phyloP scores from a whole-genome alignment of 1,140 invertebrate species.

The Drosophila tristis region DNA sequence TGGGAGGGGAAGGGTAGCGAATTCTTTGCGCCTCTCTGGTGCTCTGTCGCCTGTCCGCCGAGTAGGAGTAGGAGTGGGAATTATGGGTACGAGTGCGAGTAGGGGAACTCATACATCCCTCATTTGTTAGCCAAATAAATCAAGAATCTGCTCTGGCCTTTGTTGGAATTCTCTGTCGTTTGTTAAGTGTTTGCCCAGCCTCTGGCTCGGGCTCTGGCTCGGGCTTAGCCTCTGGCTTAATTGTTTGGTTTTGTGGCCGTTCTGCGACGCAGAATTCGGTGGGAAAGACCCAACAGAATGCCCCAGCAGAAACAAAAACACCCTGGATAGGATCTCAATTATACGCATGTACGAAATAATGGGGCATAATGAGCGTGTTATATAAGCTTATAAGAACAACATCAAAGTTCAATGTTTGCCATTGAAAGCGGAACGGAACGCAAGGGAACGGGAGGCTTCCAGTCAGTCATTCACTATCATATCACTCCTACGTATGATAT shows the following conservation, averaged over 20 bases:
- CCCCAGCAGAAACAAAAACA: neutral
- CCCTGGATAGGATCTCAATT: neutral
- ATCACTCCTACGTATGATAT: conserved; percentile 36
- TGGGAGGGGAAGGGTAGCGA: neutral
- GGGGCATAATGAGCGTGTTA: conserved; percentile 41
- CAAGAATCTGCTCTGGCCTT: conserved; percentile 24
- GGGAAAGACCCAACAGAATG: conserved; percentile 13
- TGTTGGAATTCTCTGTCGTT: neutral
- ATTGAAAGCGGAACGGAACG: conserved; percentile 14
- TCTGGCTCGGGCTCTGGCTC: conserved; percentile 3
- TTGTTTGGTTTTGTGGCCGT: conserved; percentile 15
- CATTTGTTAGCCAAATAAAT: conserved; percentile 20
- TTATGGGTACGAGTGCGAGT: no score
- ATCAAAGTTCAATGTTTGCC: conserved; percentile 51
- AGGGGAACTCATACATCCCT: neutral
- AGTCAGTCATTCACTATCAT: conserved; percentile 35
- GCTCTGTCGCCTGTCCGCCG: conserved; percentile 30
- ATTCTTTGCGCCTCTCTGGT: neutral
- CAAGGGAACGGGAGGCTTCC: neutral
- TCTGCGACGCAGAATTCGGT: conserved; percentile 30
- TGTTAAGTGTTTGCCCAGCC: conserved; percentile 33
- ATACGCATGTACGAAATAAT: conserved; percentile 9
- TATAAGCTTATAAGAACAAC: conserved; percentile 35
- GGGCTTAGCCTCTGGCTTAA: conserved; percentile 11
- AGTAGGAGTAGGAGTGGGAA: no score